Conservation (phyloP, 1,140 invertebrate species). For the Nasonia vitripennis region DNA sequence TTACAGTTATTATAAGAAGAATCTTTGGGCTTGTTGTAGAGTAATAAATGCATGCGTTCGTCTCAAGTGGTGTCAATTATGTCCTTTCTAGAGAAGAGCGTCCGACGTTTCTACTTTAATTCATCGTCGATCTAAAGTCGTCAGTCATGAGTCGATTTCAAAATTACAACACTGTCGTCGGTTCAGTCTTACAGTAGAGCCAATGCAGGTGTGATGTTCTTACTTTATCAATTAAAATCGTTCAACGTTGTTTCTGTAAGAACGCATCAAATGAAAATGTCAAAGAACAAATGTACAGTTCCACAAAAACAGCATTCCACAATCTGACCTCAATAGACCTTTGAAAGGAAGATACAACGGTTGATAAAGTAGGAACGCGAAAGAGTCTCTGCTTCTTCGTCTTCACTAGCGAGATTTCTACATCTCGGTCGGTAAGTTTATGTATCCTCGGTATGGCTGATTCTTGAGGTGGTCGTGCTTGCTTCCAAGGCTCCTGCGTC, state of each 20-base stretch:
- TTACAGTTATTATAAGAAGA: constrained; percentile 12
- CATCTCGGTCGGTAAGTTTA: constrained; percentile 23
- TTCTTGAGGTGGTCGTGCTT: constrained; percentile 56
- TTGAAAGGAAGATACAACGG: not conserved
- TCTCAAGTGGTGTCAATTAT: not conserved
- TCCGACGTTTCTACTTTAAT: not conserved
- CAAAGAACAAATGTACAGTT: not conserved
- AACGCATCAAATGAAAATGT: not conserved
- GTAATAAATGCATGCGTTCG: not conserved
- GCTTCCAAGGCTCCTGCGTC: constrained; percentile 37
- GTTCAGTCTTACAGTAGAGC: constrained; percentile 14
- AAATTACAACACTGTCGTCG: not conserved
- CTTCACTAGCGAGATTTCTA: not conserved
- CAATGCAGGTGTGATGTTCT: not conserved
- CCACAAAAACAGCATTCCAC: constrained; percentile 7
- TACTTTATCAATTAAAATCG: constrained; percentile 25
- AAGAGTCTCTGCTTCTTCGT: not conserved
- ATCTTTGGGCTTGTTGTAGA: constrained; percentile 17
- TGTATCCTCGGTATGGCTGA: constrained; percentile 78
- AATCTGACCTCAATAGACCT: not conserved
- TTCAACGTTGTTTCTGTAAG: not conserved
- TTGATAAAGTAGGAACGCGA: constrained; percentile 25
- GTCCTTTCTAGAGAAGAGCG: not conserved
- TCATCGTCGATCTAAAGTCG: not conserved
- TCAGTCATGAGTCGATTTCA: not conserved